Evolutionary conservation across 53 echinoderm and acorn worm genomes (phyloP).

Genomic region (Glandiceps talaboti): DNA sequence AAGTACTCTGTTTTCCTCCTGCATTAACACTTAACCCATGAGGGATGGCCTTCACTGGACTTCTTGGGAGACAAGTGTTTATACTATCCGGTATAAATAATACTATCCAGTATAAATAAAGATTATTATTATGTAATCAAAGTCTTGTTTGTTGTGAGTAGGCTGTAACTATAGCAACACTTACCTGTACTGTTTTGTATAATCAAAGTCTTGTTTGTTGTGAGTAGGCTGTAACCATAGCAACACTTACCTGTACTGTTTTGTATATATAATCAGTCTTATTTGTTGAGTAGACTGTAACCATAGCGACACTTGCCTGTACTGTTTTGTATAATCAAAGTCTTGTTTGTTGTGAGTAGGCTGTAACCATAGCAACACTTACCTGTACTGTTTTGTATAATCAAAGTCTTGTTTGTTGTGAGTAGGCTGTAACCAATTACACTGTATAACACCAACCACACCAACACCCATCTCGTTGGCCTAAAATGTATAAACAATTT

Average conservation of each 20-base stretch:
- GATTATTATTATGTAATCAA: not conserved
- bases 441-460: constrained; percentile 4
- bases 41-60: too few species aligned
- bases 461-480: not conserved
- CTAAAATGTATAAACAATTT: too few species aligned
- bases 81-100: not conserved
- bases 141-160: constrained; percentile 10
- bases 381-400: not conserved
- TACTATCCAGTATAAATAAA: not conserved
- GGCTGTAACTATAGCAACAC: not conserved
- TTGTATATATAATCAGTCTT: not conserved
- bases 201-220: constrained; percentile 5
- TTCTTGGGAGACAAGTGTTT: too few species aligned
- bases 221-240: constrained; percentile 3
- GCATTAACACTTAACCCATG: too few species aligned
- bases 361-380: too few species aligned
- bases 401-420: constrained; percentile 12
- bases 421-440: constrained; percentile 6
- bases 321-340: not conserved
- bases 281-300: constrained; percentile 3
- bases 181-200: not conserved
- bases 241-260: not conserved
- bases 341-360: constrained; percentile 15
- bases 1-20: too few species aligned
- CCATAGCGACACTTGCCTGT: constrained; percentile 1